Base-by-base conservation (phyloP, 2,113 vertebrate genomes). In the Sardina pilchardus region DNA sequence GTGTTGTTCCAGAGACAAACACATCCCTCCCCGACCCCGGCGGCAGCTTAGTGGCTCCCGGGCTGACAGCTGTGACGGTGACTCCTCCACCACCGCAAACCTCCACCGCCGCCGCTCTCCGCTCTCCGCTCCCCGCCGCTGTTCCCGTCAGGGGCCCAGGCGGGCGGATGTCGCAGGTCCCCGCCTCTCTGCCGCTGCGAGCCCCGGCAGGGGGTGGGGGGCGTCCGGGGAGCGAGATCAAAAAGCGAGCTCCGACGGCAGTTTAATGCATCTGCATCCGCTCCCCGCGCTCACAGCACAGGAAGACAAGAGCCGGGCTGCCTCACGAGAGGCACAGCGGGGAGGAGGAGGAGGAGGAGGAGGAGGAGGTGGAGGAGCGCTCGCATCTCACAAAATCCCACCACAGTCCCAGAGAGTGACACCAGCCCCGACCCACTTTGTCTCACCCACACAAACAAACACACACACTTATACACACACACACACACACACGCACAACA, bases 141-240 rank as follows among this genome's bases (percentile, higher is more conserved):
- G 26, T 42, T 87, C 48, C 87, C 90, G 83, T 85, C 83, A 85
- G 89, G 89, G n/a, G 10, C 71, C 88, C 53, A 75, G 83, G 81
- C 87, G 71, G 84, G 81, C 87, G 71, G 84, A 89, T 90, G 88
- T 87, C 83, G 86, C 85, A 53, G 56, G 86, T 87, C 82, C 84
- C 85, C 81, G 80, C 34, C 19, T 63, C 87, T 82, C 42, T 84
- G 53, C 39, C 30, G 30, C 30, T 14, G 1, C 4, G 34, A 56
- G 44, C 81, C 43, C 42, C n/a, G 6, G 8, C 30, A 63, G 50
- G 43, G 19, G 78, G n/a, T n/a, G n/a, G 89, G 83, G 16, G 21
- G 47, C 50, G 84, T 86, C 88, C 84, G 88, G 88, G 90, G 87
- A 88, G 56, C 53, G 36, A 93, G 91, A 93, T 93, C 91, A 93